Evolutionary conservation across 2,888 invertebrate species (phyloP), one percentile per base, ranked within the genome.

Genomic region (Drosophila prostipennis): DNA sequence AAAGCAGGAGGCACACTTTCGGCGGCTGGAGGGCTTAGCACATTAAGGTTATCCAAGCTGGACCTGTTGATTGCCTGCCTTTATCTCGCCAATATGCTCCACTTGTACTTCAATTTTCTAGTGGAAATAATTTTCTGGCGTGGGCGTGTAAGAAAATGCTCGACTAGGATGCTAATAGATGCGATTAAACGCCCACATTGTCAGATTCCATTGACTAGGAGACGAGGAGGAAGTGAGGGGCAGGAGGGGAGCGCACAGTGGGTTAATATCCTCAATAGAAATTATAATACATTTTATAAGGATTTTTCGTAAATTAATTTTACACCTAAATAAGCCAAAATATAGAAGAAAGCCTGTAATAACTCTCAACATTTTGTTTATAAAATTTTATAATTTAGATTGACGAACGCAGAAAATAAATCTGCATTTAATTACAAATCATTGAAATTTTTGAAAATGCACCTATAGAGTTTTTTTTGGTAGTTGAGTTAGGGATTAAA

Each of bases 141-240:
- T 48, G 42, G 74, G 64, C 57, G 72, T 76, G 59, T 64, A 53
- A 63, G 49, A 64, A 77, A 70, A 79, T 59, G 46, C 67, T 59
- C 57, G 52, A 45, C 69, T 56, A 57, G 57, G 72, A 72, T 79
- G 76, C 80, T 83, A 86, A 83, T 88, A 84, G 89, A 80, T 88
- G 84, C 87, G 83, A 88, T 88, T 88, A 88, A 75, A 65, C 88
- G 84, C 83, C 83, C 72, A 88, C 88, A 67, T 40, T 34, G 56
- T 46, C 40, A 43, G 65, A 45, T 42, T 43, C 48, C 29, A 61
- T 61, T 56, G 26, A 56, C 65, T 48, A 51, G 43, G 51, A 37
- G 29, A 42, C 37, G 23, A 39, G 39, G 19, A 16, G 11, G 14
- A 16, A 19, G 19, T 11, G 6, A 36, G n/a, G 29, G n/a, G 11